Percentiles rank a stretch among this genome's conserved stretches.
Conservation (phyloP, 2,888 invertebrate species). For the Orchesella flavescens region DNA sequence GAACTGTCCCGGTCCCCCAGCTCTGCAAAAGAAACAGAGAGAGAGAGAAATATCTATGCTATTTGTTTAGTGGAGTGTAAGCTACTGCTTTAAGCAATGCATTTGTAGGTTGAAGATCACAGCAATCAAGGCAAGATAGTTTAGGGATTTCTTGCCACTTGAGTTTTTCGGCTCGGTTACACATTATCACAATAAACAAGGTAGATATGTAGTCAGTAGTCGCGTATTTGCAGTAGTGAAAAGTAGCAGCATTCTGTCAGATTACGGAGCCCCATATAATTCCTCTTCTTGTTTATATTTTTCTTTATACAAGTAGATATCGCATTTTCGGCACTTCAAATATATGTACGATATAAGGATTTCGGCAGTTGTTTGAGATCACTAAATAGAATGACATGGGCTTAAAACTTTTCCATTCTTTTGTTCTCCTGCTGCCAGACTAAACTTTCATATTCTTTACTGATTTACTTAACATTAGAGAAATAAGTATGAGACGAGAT, state of each 20-base stretch:
- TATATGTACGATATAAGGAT: too few species aligned
- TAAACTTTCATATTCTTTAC: too few species aligned
- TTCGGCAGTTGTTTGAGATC: neutral
- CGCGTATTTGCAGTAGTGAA: neutral
- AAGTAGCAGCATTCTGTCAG: neutral
- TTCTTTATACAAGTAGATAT: too few species aligned
- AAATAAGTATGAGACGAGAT: too few species aligned
- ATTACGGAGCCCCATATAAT: too few species aligned
- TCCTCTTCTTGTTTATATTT: neutral
- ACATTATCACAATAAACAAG: neutral
- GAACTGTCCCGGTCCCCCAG: too few species aligned
- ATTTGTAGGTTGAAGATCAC: conserved; percentile 7
- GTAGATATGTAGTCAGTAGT: too few species aligned
- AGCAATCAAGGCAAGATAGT: conserved; percentile 13
- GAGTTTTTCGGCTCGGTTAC: neutral
- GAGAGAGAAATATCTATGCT: neutral
- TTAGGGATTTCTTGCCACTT: conserved; percentile 9
- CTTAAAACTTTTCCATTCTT: neutral
- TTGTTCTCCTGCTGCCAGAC: neutral
- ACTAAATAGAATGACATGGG: neutral
- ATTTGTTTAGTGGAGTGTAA: neutral
- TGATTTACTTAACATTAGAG: too few species aligned
- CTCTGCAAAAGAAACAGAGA: too few species aligned
- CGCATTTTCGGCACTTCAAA: too few species aligned
- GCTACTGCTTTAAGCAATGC: neutral